These are phyloP conservation scores for Periphyllus acericola DNA, from an alignment of 2,888 invertebrate genomes.

Conservation along the genomic window DNA sequence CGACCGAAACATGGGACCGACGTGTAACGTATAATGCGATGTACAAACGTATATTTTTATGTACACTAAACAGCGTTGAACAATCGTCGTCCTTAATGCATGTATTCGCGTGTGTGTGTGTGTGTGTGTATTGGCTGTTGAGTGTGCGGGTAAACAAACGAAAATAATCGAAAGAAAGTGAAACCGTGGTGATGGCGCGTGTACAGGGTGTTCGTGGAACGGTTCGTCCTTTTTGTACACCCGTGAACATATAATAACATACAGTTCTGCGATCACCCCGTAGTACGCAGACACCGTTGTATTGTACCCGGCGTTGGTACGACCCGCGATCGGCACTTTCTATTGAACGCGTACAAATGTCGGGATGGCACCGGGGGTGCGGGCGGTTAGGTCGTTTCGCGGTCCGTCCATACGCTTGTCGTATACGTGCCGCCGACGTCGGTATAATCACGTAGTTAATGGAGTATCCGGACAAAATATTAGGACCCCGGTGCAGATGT, in stretches of 20 bases:
- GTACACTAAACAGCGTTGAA: too few relatives aligned
- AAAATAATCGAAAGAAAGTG: conserved; percentile 5
- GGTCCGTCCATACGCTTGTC: neutral
- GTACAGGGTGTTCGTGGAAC: neutral
- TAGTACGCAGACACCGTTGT: too few relatives aligned
- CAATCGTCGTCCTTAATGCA: too few relatives aligned
- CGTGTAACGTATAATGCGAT: too few relatives aligned
- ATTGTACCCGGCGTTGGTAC: neutral
- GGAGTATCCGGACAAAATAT: conserved; percentile 25
- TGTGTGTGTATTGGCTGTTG: neutral
- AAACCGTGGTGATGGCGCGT: neutral
- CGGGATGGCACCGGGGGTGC: too few relatives aligned
- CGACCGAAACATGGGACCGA: too few relatives aligned
- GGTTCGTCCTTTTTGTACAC: neutral
- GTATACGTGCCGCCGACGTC: neutral
- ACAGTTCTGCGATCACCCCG: too few relatives aligned
- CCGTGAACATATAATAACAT: neutral
- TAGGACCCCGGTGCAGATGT: neutral
- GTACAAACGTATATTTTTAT: too few relatives aligned
- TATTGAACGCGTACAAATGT: too few relatives aligned
- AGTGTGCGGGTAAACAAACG: neutral
- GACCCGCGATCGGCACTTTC: neutral
- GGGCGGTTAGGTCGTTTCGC: neutral
- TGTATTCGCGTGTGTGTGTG: neutral
- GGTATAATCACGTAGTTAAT: neutral